Conservation (phyloP, 1,140 invertebrate genomes). For the Drosophila ogumai region DNA sequence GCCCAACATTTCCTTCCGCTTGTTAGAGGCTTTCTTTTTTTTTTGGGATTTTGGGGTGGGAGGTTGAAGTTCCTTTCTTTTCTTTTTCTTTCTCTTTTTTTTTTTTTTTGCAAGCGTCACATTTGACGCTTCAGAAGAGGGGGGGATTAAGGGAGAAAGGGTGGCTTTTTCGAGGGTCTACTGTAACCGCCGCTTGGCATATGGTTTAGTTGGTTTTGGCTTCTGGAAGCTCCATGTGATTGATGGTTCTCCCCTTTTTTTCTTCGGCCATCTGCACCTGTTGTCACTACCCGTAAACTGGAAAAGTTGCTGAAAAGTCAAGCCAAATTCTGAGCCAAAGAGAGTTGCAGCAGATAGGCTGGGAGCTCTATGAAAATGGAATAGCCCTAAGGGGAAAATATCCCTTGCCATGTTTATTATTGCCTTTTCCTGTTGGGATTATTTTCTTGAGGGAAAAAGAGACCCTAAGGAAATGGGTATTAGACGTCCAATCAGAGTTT, state of each 20-base stretch:
- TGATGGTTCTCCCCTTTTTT: conserved; percentile 58
- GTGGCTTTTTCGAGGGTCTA: conserved; percentile 33
- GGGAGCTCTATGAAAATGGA: conserved; percentile 41
- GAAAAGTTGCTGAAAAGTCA: conserved; percentile 40
- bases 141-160: conserved; percentile 37
- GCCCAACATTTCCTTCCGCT: conserved; percentile 66
- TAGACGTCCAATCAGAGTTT: neutral
- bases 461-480: conserved; percentile 33
- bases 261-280: conserved; percentile 53
- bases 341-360: conserved; percentile 3
- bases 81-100: neutral
- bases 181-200: conserved; percentile 61
- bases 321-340: neutral
- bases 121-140: conserved; percentile 54
- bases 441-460: conserved; percentile 2
- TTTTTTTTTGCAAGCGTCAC: conserved; percentile 32
- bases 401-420: conserved; percentile 38
- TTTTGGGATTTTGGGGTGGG: neutral
- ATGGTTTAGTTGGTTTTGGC: conserved; percentile 49
- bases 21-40: conserved; percentile 35
- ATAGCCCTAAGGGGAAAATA: conserved; percentile 41
- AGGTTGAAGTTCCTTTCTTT: conserved; percentile 8
- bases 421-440: conserved; percentile 38
- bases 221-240: conserved; percentile 51
- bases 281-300: conserved; percentile 49